Percentiles rank a stretch among this genome's conserved stretches.
Evolutionary conservation across 2,113 vertebrate genomes (phyloP).

Genomic region (Psittacus erithacus): DNA sequence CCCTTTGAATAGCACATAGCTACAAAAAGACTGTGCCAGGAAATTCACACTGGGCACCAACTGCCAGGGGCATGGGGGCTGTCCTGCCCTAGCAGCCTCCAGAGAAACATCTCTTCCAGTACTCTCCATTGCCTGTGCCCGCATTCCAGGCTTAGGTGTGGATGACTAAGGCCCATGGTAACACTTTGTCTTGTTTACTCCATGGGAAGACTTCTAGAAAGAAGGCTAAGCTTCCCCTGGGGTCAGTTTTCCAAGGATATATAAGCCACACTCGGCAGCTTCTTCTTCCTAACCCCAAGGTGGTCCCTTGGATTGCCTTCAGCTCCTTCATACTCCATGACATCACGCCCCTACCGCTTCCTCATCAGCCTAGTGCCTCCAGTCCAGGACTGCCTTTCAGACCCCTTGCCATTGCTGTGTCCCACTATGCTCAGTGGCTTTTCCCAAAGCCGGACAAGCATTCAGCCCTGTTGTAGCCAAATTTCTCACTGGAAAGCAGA

Average conservation of each 20-base stretch:
- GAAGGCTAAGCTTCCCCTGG: background rate
- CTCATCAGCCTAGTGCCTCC: background rate
- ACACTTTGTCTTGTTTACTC: background rate
- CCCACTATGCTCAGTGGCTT: background rate
- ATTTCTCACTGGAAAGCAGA: background rate
- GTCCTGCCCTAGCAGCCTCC: background rate
- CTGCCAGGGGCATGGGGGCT: background rate
- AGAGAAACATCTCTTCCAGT: background rate
- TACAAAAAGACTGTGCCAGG: background rate
- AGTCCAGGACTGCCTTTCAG: background rate
- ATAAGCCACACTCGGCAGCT: background rate
- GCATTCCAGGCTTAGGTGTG: background rate
- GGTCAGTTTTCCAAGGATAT: background rate
- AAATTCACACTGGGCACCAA: background rate
- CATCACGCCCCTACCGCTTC: rapidly evolving
- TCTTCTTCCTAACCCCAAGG: background rate
- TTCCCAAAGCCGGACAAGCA: background rate
- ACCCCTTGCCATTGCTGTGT: background rate
- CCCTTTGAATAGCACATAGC: background rate
- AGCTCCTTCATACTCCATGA: background rate
- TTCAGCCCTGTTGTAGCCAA: background rate
- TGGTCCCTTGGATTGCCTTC: background rate
- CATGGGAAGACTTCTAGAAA: background rate
- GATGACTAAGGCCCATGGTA: background rate
- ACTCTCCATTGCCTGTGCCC: background rate